Base-by-base conservation (phyloP, 2,888 invertebrate species). In the Microplitis manilae region DNA sequence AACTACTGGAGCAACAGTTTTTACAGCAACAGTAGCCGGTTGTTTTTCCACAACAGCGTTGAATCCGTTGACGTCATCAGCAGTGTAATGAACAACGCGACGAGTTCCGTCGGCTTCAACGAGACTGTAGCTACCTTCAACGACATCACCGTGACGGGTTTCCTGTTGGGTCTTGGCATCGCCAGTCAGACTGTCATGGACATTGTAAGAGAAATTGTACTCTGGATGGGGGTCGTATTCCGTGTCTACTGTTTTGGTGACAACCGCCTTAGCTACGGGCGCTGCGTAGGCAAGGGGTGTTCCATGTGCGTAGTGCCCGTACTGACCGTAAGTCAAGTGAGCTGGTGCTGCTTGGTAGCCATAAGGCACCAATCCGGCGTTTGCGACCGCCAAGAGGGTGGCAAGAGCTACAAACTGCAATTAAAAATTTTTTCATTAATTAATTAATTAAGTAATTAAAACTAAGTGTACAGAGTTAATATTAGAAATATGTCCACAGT, bases 1-100 rank as follows among this genome's bases (percentile, higher is more conserved):
- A 59, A 61, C 68, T 15, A 78, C 77, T 13, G 79, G 79, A 7
- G 75, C 71, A n/a, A 78, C 80, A n/a, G 77, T 64, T 60, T 79
- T 79, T 65, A 78, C 73, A 65, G 78, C 77, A 30, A 79, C 77
- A 39, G 69, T 7, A 7, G 81, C 81, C 5, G 80, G 79, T 74
- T 82, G 76, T 64, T 81, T 82, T 64, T 80, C 78, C 40, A 82
- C 81, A 64, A 79, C 79, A 6, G 80, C 80, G 77, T 79, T 81
- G 76, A 81, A 81, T n/a, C 80, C 80, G 70, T 80, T 77, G 71
- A 76, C 73, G 7, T 65, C 67, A 40, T 81, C 81, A 17, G 81
- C 81, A 67, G 80, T 80, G 80, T 82, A 82, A 68, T 82, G 80
- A 8, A 82, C 82, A 17, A 82, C 79, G 62, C 82, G 79, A 40